Conservation (phyloP, 2,888 invertebrate genomes). For the Xestia rhomboidea region DNA sequence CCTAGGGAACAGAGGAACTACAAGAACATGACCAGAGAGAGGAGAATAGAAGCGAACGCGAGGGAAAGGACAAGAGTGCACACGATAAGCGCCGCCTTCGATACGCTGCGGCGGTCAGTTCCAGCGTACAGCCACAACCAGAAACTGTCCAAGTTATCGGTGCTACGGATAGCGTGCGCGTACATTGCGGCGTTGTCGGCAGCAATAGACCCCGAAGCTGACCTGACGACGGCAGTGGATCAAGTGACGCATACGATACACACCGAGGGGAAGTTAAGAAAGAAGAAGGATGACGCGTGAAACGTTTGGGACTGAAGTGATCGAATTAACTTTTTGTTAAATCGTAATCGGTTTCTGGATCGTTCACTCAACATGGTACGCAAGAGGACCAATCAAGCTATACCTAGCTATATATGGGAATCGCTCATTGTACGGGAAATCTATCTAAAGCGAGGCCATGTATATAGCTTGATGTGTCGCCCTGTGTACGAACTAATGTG, state of each 20-base stretch:
- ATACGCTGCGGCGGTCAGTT: constrained; percentile 95
- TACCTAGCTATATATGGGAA: too few relatives aligned
- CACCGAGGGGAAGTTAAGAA: constrained; percentile 96
- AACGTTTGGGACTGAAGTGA: constrained; percentile 44
- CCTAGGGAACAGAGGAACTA: constrained; percentile 95
- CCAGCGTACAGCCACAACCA: constrained; percentile 98
- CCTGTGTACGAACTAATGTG: constrained; percentile 1
- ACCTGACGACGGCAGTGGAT: constrained; percentile 95
- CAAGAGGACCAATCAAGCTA: too few relatives aligned
- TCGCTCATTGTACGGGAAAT: too few relatives aligned
- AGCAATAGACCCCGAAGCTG: constrained; percentile 92
- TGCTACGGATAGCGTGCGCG: constrained; percentile 97
- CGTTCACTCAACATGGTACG: background rate
- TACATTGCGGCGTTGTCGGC: constrained; percentile 97
- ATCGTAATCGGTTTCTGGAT: constrained; percentile 61
- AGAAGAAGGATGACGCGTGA: constrained; percentile 94
- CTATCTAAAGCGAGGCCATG: too few relatives aligned
- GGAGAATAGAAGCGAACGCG: constrained; percentile 98
- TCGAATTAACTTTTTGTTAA: constrained; percentile 47
- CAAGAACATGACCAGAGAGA: constrained; percentile 98
- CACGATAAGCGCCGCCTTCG: constrained; percentile 98
- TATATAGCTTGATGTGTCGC: too few relatives aligned
- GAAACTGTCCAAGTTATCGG: constrained; percentile 97
- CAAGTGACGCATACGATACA: constrained; percentile 97
- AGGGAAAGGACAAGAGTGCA: constrained; percentile 97